A percentile compares a stretch with the other conserved stretches of the same genome.
phyloP scores from a whole-genome alignment of 1,140 invertebrate species.

The Octopus sinensis region DNA sequence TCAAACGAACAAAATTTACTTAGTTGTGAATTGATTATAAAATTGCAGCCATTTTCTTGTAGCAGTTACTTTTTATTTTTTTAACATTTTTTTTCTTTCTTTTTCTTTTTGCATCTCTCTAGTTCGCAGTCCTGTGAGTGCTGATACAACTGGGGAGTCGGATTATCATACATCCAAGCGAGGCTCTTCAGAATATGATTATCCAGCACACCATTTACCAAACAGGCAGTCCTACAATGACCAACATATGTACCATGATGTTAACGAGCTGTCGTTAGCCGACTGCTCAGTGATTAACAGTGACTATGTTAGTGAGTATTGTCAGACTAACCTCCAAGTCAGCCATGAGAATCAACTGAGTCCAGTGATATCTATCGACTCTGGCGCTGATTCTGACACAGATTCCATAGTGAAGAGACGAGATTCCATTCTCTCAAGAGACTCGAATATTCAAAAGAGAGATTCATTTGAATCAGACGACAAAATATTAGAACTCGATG shows the following conservation, averaged over 20 bases:
- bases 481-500: constrained; percentile 8
- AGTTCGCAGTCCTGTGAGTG: constrained; percentile 20
- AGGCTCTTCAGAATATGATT: constrained; percentile 21
- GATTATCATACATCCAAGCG: constrained; percentile 23
- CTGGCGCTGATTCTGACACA: constrained; percentile 22
- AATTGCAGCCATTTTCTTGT: background rate
- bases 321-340: constrained; percentile 54
- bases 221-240: constrained; percentile 11
- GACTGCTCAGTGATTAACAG: constrained; percentile 51
- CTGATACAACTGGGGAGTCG: constrained; percentile 19
- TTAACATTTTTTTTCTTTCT: constrained; percentile 5
- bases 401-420: constrained; percentile 31
- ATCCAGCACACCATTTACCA: constrained; percentile 14
- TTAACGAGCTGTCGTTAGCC: constrained; percentile 63
- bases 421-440: constrained; percentile 35
- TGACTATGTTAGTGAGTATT: constrained; percentile 52
- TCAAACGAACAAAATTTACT: too few relatives aligned
- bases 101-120: constrained; percentile 13
- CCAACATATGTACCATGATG: constrained; percentile 56
- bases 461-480: constrained; percentile 34
- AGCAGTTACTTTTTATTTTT: background rate
- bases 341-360: constrained; percentile 37
- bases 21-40: too few relatives aligned
- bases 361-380: constrained; percentile 39
- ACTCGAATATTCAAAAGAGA: constrained; percentile 36